phyloP scores from a whole-genome alignment of 2,888 invertebrate species.

The Trichogramma dendrolimi region DNA sequence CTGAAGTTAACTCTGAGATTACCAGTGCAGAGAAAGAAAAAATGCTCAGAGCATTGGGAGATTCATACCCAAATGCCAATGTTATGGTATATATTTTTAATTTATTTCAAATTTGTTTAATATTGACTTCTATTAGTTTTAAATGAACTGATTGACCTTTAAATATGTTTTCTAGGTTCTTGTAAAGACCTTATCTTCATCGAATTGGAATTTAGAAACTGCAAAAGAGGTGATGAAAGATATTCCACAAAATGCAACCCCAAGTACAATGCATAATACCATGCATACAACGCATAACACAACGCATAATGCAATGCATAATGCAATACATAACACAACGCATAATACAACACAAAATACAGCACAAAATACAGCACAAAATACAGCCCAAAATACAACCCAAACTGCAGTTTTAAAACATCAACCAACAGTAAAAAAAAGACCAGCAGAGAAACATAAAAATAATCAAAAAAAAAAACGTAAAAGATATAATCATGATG shows the following conservation, averaged over 20 bases:
- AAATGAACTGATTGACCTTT: no score
- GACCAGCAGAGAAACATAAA: slow-evolving; percentile 27
- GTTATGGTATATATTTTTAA: slow-evolving; percentile 11
- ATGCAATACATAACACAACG: not conserved
- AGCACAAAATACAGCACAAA: slow-evolving; percentile 28
- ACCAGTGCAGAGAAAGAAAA: slow-evolving; percentile 1
- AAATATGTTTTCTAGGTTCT: no score
- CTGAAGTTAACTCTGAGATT: slow-evolving; percentile 1
- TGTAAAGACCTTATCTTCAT: slow-evolving; percentile 20
- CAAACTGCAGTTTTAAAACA: no score
- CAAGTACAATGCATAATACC: slow-evolving; percentile 10
- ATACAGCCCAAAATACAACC: not conserved
- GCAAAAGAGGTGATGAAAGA: slow-evolving; percentile 28
- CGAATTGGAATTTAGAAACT: slow-evolving; percentile 44
- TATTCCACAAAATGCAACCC: not conserved
- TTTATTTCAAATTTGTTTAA: slow-evolving; percentile 43
- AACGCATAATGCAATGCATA: slow-evolving; percentile 28
- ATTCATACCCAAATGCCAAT: no score
- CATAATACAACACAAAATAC: slow-evolving; percentile 33
- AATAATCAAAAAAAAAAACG: slow-evolving; percentile 47
- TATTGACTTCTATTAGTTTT: slow-evolving; percentile 31
- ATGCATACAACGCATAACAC: slow-evolving; percentile 12
- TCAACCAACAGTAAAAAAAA: slow-evolving; percentile 18
- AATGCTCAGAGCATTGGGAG: no score
- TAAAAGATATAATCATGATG: slow-evolving; percentile 56